Evolutionary conservation across 2,888 invertebrate genomes (phyloP).

Genomic region (Timema cristinae): DNA sequence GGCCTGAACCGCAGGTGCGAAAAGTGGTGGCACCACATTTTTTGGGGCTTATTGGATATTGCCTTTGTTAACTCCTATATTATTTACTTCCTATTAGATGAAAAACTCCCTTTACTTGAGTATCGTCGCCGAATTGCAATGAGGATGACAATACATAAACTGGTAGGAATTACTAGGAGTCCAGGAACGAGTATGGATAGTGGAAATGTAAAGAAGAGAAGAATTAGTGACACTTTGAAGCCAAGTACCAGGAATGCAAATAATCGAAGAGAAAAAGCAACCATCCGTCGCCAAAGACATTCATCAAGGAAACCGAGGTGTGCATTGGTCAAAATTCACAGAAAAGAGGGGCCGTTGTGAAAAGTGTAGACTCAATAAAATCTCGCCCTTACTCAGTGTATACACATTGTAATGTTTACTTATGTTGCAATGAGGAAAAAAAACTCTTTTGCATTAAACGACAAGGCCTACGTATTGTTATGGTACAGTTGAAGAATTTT

Average conservation of each 20-base stretch:
- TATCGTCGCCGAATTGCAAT: background rate
- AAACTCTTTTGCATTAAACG: background rate
- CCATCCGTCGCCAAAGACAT: background rate
- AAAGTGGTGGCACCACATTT: conserved; percentile 19
- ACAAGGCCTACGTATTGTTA: too few relatives aligned
- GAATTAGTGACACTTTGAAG: too few relatives aligned
- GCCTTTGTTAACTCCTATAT: conserved; percentile 19
- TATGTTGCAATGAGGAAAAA: background rate
- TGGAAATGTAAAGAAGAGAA: too few relatives aligned
- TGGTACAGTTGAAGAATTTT: too few relatives aligned
- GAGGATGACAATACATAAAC: background rate
- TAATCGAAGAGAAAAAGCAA: background rate
- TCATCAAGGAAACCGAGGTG: background rate
- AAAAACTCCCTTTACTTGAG: conserved; percentile 15
- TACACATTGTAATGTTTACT: conserved; percentile 8
- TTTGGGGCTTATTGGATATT: conserved; percentile 20
- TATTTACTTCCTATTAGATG: conserved; percentile 13
- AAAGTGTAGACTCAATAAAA: background rate
- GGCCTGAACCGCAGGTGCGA: conserved; percentile 11
- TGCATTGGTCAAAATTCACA: conserved; percentile 6
- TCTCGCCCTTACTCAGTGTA: background rate
- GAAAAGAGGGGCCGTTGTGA: conserved; percentile 8
- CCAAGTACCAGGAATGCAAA: too few relatives aligned
- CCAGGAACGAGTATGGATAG: too few relatives aligned
- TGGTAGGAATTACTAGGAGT: background rate